A percentile compares a stretch with the other conserved stretches of the same genome.
phyloP scores from a whole-genome alignment of 2,113 vertebrate species.

The Mus musculus region DNA sequence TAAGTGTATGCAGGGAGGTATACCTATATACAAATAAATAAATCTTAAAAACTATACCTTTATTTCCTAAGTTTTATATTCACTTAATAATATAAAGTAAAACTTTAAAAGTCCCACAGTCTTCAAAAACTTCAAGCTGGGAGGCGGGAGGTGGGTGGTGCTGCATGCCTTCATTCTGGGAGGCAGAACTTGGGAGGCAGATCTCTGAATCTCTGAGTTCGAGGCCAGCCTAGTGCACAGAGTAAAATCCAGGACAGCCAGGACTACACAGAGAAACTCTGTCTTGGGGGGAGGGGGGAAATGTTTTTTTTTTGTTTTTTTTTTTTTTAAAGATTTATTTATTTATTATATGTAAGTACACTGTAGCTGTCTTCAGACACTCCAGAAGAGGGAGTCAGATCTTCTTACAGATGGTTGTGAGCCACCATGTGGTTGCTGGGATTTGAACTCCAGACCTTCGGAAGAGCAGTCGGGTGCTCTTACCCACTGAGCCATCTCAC shows the following conservation, averaged over 20 bases:
- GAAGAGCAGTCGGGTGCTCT: too few relatives aligned
- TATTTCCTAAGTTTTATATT: not conserved
- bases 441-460: too few relatives aligned
- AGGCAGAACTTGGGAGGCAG: not conserved
- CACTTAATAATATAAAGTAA: not conserved
- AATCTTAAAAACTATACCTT: not conserved
- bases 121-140: not conserved
- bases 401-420: too few relatives aligned
- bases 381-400: too few relatives aligned
- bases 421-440: too few relatives aligned
- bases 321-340: too few relatives aligned
- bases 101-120: not conserved
- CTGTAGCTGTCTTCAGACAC: too few relatives aligned
- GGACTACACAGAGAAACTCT: not conserved
- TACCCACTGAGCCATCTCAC: too few relatives aligned
- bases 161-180: too few relatives aligned
- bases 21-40: not conserved
- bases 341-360: too few relatives aligned
- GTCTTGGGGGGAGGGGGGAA: not conserved
- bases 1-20: not conserved
- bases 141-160: not conserved
- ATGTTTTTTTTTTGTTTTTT: too few relatives aligned
- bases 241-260: not conserved
- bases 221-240: not conserved
- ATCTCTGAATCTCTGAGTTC: not conserved